These are phyloP conservation scores for Cyclophora albipunctata DNA, from an alignment of 2,888 invertebrate genomes.

Conservation along the genomic window DNA sequence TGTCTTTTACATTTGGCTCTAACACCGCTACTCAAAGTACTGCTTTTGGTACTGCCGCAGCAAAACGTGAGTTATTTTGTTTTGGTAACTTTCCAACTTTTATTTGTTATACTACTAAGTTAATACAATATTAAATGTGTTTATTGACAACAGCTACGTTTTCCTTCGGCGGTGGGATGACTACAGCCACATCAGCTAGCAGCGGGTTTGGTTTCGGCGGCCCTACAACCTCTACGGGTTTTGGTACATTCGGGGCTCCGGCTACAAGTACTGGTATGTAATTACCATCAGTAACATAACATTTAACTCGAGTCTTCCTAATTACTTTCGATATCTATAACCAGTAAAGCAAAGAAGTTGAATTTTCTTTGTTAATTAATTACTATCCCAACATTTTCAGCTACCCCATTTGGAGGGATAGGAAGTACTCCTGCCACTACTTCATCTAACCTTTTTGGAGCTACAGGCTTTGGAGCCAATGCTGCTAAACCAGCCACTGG, in stretches of 20 bases:
- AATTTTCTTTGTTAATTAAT: neutral
- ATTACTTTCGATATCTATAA: neutral
- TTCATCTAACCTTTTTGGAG: conserved; percentile 73
- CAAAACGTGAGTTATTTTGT: conserved; percentile 70
- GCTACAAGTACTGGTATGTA: conserved; percentile 46
- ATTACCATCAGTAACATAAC: neutral
- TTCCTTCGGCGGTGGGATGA: conserved; percentile 57
- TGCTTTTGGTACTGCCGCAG: conserved; percentile 67
- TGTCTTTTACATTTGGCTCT: conserved; percentile 64
- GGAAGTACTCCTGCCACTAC: conserved; percentile 68
- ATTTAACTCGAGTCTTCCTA: too few species aligned
- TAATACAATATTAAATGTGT: neutral
- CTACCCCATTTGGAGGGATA: conserved; percentile 68
- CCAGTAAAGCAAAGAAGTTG: neutral
- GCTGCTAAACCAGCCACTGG: conserved; percentile 64
- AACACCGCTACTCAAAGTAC: conserved; percentile 46
- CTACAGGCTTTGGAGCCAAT: conserved; percentile 59
- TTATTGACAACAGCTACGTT: conserved; percentile 48
- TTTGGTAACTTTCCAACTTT: neutral
- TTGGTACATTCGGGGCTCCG: conserved; percentile 62
- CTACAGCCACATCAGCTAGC: conserved; percentile 63
- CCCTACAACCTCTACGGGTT: conserved; percentile 35
- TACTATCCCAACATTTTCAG: conserved; percentile 18
- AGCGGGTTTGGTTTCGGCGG: conserved; percentile 60
- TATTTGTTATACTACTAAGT: neutral